Evolutionary conservation across 2,113 vertebrate genomes (phyloP).

Genomic region (Calidris pygmaea): DNA sequence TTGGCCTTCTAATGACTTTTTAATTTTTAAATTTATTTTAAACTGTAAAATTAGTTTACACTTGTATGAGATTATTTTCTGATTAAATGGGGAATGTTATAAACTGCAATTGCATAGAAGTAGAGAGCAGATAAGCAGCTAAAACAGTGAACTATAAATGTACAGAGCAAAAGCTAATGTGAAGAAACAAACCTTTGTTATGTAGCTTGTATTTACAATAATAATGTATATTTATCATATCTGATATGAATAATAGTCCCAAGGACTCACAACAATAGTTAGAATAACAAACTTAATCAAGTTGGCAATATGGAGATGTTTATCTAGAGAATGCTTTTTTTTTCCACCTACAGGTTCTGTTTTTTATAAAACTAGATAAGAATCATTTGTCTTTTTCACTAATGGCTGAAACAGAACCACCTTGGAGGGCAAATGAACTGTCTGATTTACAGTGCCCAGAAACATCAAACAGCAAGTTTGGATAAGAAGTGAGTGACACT

Average conservation of each 20-base stretch:
- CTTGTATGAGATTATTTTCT: neutral
- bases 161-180: neutral
- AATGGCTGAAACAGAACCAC: neutral
- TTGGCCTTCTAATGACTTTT: neutral
- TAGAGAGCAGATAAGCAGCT: neutral
- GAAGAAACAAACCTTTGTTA: neutral
- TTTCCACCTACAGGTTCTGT: neutral
- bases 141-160: neutral
- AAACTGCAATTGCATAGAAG: neutral
- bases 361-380: neutral
- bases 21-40: neutral
- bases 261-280: neutral
- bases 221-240: neutral
- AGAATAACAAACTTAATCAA: slow-evolving; percentile 9
- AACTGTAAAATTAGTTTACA: neutral
- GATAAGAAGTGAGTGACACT: neutral
- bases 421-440: neutral
- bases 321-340: neutral
- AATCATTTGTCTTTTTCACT: slow-evolving; percentile 33
- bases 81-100: neutral
- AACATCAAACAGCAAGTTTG: slow-evolving; percentile 5
- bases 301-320: neutral
- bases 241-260: neutral
- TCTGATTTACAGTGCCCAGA: neutral
- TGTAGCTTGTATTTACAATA: neutral